Base-by-base conservation (phyloP, 2,797 vertebrate genomes). In the Nyctalus aviator region DNA sequence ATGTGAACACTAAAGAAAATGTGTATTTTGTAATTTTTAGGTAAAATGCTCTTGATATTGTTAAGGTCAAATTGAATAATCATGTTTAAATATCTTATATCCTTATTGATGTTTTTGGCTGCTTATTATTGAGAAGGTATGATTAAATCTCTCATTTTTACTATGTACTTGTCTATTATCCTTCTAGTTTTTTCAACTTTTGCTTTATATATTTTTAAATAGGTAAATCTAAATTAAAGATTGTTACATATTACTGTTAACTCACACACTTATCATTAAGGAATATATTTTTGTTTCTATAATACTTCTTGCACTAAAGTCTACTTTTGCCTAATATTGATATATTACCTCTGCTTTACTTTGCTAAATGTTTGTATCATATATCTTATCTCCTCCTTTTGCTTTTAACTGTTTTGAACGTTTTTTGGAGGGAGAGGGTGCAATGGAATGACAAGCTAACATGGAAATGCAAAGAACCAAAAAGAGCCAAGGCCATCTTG, bases 251-350 rank as follows among this genome's bases (percentile, higher is more conserved):
- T 79, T 73, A 91, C 37, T 53, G 20, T 27, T 91, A 83, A 50
- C 48, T 91, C 64, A 84, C 48, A 62, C 6, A 73, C 23, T 81
- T 81, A 55, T 76, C 25, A 69, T 91, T 75, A 85, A 57, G n/a
- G 66, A 81, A 86, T 81, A 41, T n/a, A 68, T 69, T 90, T 81
- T 85, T 53, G 50, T 50, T 23, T 90, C 68, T 69, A 71, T 64
- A 72, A 93, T 66, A 64, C 83, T 77, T 93, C 46, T 55, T 55
- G 83, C 78, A 68, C 35, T 93, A 76, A 82, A 71, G 76, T 75
- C 37, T 73, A 78, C 44, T 76, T 95, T 81, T 90, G 76, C 75
- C 69, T 90, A 77, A 82, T 82, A 82, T 76, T 86, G 62, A 81
- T 17, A 55, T 48, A 88, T 46, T 88, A 57, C 48, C 13, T 21